Conservation (phyloP, 2,888 invertebrate genomes). For the Bruchidius siliquastri region DNA sequence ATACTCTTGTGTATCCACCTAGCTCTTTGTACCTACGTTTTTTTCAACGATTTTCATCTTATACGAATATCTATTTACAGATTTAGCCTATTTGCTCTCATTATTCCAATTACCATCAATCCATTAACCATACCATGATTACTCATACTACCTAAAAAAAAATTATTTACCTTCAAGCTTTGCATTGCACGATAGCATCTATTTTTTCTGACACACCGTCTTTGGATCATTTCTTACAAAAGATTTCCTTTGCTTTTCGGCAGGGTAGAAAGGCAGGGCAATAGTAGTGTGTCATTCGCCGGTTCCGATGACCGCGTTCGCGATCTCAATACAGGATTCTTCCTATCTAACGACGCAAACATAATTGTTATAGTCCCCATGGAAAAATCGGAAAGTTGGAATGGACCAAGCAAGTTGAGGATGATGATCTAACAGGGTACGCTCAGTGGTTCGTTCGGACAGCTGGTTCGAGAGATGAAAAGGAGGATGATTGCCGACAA, state of each 20-base stretch:
- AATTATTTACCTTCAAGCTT: no score
- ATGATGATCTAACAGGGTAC: not conserved
- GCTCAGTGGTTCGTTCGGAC: not conserved
- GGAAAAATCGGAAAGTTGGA: conserved; percentile 15
- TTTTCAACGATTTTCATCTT: no score
- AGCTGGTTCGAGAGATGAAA: not conserved
- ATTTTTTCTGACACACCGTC: not conserved
- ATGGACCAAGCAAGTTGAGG: not conserved
- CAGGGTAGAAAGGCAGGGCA: not conserved
- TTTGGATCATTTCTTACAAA: not conserved
- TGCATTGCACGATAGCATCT: no score
- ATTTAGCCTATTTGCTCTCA: no score
- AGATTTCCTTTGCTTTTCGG: not conserved
- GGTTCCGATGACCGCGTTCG: conserved; percentile 38
- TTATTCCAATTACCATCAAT: no score
- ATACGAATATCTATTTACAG: no score
- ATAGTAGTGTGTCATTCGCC: conserved; percentile 8
- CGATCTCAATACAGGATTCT: conserved; percentile 43
- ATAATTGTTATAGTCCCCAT: conserved; percentile 45
- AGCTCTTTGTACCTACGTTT: no score
- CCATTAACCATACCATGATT: no score
- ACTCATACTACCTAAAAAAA: no score
- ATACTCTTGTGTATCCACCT: no score
- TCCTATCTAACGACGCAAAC: conserved; percentile 47
- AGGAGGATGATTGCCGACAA: not conserved